A percentile compares a stretch with the other conserved stretches of the same genome.
Conservation (phyloP, 1,140 invertebrate genomes). For the Lutraria rhynchaena region DNA sequence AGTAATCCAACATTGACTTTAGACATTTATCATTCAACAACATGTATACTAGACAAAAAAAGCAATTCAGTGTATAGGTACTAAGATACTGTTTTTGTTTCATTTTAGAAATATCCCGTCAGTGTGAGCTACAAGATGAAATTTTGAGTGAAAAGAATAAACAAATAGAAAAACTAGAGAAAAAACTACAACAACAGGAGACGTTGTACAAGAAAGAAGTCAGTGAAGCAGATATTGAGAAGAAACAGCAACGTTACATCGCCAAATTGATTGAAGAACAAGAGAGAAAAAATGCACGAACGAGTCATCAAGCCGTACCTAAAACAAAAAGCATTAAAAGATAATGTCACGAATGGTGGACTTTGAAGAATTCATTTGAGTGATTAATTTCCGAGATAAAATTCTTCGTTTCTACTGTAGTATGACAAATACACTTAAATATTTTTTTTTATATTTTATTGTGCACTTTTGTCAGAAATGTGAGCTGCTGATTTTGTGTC, state of each 20-base stretch:
- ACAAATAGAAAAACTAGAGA: slow-evolving; percentile 31
- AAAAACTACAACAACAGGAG: slow-evolving; percentile 28
- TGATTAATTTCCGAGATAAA: too few species aligned
- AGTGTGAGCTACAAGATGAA: slow-evolving; percentile 42
- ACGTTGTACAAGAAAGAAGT: slow-evolving; percentile 36
- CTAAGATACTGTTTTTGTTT: too few species aligned
- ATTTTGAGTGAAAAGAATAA: slow-evolving; percentile 15
- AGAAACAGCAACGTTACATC: slow-evolving; percentile 49
- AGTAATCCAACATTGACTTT: too few species aligned
- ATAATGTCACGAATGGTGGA: not conserved
- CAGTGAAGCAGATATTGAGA: slow-evolving; percentile 44
- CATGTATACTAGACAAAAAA: too few species aligned
- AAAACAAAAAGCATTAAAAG: slow-evolving; percentile 35
- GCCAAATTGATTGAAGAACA: slow-evolving; percentile 37
- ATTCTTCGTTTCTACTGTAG: too few species aligned
- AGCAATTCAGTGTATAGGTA: too few species aligned
- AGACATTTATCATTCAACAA: too few species aligned
- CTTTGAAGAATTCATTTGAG: too few species aligned
- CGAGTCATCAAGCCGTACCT: slow-evolving; percentile 18
- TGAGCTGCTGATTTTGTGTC: too few species aligned
- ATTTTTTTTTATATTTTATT: too few species aligned
- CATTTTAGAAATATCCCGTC: slow-evolving; percentile 20
- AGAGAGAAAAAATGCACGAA: slow-evolving; percentile 28
- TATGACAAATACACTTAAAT: too few species aligned
- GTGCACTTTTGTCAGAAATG: too few species aligned